Percentiles rank a stretch among this genome's conserved stretches.
Evolutionary conservation across 2,888 invertebrate species (phyloP).

Genomic region (Tetheella fluctuosa): DNA sequence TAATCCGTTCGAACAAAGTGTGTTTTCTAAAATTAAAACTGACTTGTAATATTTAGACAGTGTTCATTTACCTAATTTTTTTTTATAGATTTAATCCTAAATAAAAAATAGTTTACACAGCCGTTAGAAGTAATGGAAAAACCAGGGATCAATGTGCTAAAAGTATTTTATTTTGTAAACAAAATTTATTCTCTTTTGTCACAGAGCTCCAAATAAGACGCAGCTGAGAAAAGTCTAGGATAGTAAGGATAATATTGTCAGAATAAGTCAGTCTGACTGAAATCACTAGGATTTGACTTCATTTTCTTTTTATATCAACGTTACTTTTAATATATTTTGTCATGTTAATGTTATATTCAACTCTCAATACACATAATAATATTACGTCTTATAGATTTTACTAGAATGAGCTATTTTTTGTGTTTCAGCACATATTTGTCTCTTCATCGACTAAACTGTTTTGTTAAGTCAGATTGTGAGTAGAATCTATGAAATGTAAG

Average conservation of each 20-base stretch:
- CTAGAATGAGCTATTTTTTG: neutral
- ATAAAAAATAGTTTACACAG: neutral
- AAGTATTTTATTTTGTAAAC: neutral
- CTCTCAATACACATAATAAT: neutral
- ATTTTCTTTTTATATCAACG: neutral
- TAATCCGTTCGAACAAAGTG: neutral
- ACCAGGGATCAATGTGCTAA: neutral
- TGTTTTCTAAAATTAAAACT: conserved; percentile 3
- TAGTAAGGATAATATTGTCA: neutral
- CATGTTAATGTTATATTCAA: no score
- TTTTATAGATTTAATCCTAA: neutral
- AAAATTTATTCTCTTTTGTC: neutral
- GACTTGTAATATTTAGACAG: neutral
- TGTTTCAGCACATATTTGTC: neutral
- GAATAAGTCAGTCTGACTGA: neutral
- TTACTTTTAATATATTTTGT: neutral
- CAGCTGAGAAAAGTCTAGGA: neutral
- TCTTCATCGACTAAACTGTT: neutral
- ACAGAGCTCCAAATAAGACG: neutral
- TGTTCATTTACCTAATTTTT: no score
- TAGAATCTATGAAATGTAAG: no score
- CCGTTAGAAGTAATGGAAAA: neutral
- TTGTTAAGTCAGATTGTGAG: neutral
- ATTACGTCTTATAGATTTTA: neutral
- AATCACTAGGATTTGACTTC: neutral